These are phyloP conservation scores for Hippasteria phrygiana DNA, from an alignment of 53 echinoderm and acorn worm genomes.

Conservation along the genomic window DNA sequence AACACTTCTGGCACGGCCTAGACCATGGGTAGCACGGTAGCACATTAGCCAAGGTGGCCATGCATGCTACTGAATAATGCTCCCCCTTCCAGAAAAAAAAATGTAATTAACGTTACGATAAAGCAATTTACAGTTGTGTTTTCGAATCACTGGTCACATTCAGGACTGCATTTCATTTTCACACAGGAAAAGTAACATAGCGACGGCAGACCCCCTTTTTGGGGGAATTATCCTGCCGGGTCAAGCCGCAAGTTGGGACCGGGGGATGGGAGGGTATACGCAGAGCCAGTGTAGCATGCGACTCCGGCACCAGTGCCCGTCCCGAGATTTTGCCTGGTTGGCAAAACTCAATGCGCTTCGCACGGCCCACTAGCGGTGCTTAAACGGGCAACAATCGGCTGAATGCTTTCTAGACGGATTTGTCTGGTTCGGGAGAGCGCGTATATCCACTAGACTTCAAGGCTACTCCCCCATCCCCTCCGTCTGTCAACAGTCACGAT, in stretches of 20 bases:
- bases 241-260: slow-evolving; percentile 8
- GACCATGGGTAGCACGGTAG: background rate
- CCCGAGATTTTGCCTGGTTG: slow-evolving; percentile 44
- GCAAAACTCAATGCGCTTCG: slow-evolving; percentile 35
- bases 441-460: slow-evolving; percentile 54
- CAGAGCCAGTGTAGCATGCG: slow-evolving; percentile 49
- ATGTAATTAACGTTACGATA: slow-evolving; percentile 53
- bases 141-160: slow-evolving; percentile 67
- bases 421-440: slow-evolving; percentile 35
- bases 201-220: slow-evolving; percentile 14
- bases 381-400: slow-evolving; percentile 33
- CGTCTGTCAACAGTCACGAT: slow-evolving; percentile 59
- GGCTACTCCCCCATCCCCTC: slow-evolving; percentile 16
- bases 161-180: slow-evolving; percentile 37
- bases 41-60: slow-evolving; percentile 8
- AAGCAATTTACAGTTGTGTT: slow-evolving; percentile 69
- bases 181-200: slow-evolving; percentile 54
- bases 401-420: slow-evolving; percentile 27
- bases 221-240: background rate
- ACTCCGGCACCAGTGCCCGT: slow-evolving; percentile 57
- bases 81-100: background rate
- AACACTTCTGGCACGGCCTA: slow-evolving; percentile 3
- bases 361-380: slow-evolving; percentile 48
- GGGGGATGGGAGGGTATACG: background rate
- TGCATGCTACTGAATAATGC: slow-evolving; percentile 23